Conservation (phyloP, 2,113 vertebrate genomes). For the Andinoacara biseriatus region DNA sequence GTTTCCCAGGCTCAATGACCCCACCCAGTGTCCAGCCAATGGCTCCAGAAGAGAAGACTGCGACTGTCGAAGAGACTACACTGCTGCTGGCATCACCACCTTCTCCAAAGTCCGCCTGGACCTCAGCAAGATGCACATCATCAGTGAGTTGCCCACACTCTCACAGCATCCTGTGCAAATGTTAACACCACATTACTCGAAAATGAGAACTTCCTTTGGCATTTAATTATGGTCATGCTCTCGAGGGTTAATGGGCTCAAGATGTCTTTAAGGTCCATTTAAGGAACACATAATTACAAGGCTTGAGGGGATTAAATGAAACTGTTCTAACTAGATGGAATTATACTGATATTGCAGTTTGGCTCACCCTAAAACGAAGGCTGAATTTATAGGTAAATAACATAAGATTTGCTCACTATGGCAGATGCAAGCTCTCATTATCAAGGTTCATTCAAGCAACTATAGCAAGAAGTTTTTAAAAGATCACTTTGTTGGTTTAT, state of each 20-base stretch:
- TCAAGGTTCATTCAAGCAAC: slow-evolving; percentile 6
- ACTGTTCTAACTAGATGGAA: slow-evolving; percentile 54
- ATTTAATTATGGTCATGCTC: slow-evolving; percentile 69
- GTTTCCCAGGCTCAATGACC: slow-evolving; percentile 88
- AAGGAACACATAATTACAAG: slow-evolving; percentile 62
- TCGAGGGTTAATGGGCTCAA: slow-evolving; percentile 82
- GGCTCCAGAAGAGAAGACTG: slow-evolving; percentile 90
- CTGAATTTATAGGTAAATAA: slow-evolving; percentile 30
- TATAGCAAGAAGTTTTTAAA: background rate
- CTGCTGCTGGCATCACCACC: slow-evolving; percentile 88
- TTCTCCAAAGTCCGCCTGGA: slow-evolving; percentile 95
- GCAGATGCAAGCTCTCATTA: slow-evolving; percentile 22
- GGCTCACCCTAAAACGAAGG: slow-evolving; percentile 45
- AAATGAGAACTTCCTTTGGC: slow-evolving; percentile 59
- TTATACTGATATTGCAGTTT: slow-evolving; percentile 57
- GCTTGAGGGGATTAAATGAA: slow-evolving; percentile 58
- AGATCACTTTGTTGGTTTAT: slow-evolving; percentile 1
- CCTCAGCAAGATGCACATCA: slow-evolving; percentile 90
- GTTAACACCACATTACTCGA: slow-evolving; percentile 45
- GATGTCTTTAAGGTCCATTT: slow-evolving; percentile 72
- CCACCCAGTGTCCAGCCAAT: slow-evolving; percentile 93
- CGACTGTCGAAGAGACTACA: slow-evolving; percentile 91
- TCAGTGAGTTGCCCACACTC: slow-evolving; percentile 86
- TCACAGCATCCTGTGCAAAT: slow-evolving; percentile 41
- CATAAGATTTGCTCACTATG: slow-evolving; percentile 18